phyloP scores from a whole-genome alignment of 2,888 invertebrate species.

The Cosmorhoe ocellata region DNA sequence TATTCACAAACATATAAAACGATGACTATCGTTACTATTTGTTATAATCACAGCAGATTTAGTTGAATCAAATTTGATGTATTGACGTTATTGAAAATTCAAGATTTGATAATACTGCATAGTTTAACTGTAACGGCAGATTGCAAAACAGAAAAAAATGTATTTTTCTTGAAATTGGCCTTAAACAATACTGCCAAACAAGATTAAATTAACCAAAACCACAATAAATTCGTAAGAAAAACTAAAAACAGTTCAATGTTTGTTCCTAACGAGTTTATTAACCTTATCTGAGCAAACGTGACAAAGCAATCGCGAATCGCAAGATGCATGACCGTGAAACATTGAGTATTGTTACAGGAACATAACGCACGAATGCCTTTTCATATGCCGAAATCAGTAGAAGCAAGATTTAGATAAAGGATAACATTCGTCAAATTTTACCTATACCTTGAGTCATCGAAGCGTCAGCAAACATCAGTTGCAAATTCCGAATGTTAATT shows the following conservation, averaged over 20 bases:
- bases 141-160: slow-evolving; percentile 8
- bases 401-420: slow-evolving; percentile 20
- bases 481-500: too few relatives aligned
- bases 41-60: too few relatives aligned
- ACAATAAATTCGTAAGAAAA: slow-evolving; percentile 32
- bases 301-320: slow-evolving; percentile 65
- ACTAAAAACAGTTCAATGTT: slow-evolving; percentile 50
- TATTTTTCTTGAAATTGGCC: slow-evolving; percentile 7
- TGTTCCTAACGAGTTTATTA: slow-evolving; percentile 61
- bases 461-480: too few relatives aligned
- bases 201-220: slow-evolving; percentile 30
- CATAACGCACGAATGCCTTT: slow-evolving; percentile 59
- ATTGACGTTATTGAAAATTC: too few relatives aligned
- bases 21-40: too few relatives aligned
- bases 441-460: too few relatives aligned
- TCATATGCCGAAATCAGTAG: slow-evolving; percentile 42
- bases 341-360: slow-evolving; percentile 55
- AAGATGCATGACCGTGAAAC: slow-evolving; percentile 70
- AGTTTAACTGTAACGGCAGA: slow-evolving; percentile 4
- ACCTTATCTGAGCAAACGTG: slow-evolving; percentile 61
- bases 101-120: slow-evolving; percentile 2
- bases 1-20: too few relatives aligned
- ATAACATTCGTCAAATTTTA: background rate
- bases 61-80: too few relatives aligned
- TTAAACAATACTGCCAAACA: slow-evolving; percentile 12